Conservation (phyloP, 2,888 invertebrate genomes). For the Drosophila histrio region DNA sequence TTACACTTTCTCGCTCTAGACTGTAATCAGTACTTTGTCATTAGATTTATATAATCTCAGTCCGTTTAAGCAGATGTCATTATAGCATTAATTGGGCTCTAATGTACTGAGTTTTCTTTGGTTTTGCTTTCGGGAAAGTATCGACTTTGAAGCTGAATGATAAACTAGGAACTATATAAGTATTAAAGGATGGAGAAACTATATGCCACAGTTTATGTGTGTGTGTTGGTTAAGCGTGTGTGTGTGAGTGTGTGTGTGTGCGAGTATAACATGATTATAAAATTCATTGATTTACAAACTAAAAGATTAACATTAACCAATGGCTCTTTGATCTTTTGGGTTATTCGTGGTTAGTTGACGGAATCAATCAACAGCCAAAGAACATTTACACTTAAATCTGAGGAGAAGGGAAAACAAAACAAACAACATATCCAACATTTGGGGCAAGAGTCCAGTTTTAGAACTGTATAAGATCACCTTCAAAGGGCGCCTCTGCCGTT, state of each 20-base stretch:
- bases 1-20: background rate
- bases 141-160: background rate
- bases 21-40: background rate
- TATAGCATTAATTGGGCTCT: background rate
- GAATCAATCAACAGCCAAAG: background rate
- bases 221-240: conserved; percentile 26
- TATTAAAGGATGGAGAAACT: background rate
- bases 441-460: conserved; percentile 50
- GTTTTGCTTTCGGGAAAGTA: background rate
- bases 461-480: conserved; percentile 87
- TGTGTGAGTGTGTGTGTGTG: conserved; percentile 8
- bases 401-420: conserved; percentile 10
- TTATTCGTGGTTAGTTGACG: conserved; percentile 17
- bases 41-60: background rate
- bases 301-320: conserved; percentile 21
- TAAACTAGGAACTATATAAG: conserved; percentile 3
- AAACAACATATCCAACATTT: conserved; percentile 35
- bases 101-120: background rate
- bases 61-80: conserved; percentile 1
- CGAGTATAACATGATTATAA: conserved; percentile 5
- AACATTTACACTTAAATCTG: background rate
- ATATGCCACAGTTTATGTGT: conserved; percentile 1
- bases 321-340: conserved; percentile 4
- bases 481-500: conserved; percentile 82
- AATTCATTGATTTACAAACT: conserved; percentile 29